These are phyloP conservation scores for Chroicocephalus ridibundus DNA, from an alignment of 2,113 vertebrate species.

Conservation along the genomic window DNA sequence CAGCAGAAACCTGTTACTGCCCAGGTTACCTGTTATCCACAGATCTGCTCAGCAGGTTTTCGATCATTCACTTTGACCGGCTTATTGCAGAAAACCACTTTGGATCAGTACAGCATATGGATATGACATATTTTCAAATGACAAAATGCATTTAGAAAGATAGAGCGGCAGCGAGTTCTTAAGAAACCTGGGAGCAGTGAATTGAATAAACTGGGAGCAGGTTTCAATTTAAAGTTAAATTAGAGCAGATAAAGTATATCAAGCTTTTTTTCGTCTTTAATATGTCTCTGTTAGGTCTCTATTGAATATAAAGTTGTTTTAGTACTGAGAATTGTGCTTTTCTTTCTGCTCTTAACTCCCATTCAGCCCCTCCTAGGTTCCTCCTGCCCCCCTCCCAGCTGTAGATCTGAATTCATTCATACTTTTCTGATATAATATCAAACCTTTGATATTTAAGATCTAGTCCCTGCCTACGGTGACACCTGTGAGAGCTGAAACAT, in stretches of 20 bases:
- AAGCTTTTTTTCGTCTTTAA: rapidly evolving
- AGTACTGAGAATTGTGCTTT: neutral
- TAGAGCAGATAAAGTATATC: neutral
- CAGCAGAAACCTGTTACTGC: neutral
- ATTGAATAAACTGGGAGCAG: neutral
- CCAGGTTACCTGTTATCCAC: neutral
- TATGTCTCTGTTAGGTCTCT: neutral
- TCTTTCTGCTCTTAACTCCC: neutral
- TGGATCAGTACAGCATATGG: neutral
- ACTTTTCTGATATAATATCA: neutral
- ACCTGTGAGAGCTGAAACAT: neutral
- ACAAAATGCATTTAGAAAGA: neutral
- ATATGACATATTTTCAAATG: neutral
- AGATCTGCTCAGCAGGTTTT: neutral
- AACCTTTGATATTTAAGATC: neutral
- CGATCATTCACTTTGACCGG: neutral
- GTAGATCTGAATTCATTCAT: neutral
- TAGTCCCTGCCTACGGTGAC: neutral
- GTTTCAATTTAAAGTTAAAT: neutral
- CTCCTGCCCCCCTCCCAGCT: neutral
- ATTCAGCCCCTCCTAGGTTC: neutral
- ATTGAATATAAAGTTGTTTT: neutral
- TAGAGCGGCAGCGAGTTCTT: neutral
- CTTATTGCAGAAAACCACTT: neutral
- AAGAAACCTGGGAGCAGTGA: neutral